Base-by-base conservation (phyloP, 2,113 vertebrate species). In the Dipodomys stephensi region DNA sequence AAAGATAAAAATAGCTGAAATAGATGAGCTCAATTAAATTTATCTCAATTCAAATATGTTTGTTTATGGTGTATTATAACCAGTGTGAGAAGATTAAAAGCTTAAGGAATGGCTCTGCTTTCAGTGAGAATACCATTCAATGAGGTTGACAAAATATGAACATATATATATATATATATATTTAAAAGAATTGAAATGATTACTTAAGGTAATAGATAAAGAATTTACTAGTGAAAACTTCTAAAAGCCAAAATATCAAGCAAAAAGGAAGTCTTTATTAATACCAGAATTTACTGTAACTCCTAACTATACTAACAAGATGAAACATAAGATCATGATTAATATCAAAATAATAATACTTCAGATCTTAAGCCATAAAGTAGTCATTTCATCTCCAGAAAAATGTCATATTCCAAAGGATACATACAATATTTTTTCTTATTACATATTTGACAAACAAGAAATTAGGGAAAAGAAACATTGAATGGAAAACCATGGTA, bases 231-330 rank as follows among this genome's bases (percentile, higher is more conserved):
- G 2, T 74, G 1, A 0, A 74, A 15, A 3, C 0, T 77, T 91
- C 20, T 57, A 94, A 88, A 87, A 18, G 1, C 23, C 67, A 1
- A 77, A 85, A 92, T 80, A 53, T 39, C 7, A 85, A 81, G 15
- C 77, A 82, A 93, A 91, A 62, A 88, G 80, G 68, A 85, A 88
- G 67, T n/a, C 65, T 57, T 88, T 22, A 73, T 62, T 49, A 82
- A 86, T 27, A 90, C 46, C 46, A 88, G 76, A 93, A 74, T 27
- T 84, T 57, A 3, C 44, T 80, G 1, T 84, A 46, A 49, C 13
- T 67, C 44, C 32, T 65, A 69, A 18, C 6, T 23, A 39, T 18
- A 49, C 22, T 85, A 76, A 44, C 8, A 89, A 78, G 49, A 12
- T 76, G 39, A 74, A n/a, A 87, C n/a, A 79, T 35, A 64, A 78